Evolutionary conservation across 2,797 vertebrate species (phyloP).

Genomic region (Esox lucius): DNA sequence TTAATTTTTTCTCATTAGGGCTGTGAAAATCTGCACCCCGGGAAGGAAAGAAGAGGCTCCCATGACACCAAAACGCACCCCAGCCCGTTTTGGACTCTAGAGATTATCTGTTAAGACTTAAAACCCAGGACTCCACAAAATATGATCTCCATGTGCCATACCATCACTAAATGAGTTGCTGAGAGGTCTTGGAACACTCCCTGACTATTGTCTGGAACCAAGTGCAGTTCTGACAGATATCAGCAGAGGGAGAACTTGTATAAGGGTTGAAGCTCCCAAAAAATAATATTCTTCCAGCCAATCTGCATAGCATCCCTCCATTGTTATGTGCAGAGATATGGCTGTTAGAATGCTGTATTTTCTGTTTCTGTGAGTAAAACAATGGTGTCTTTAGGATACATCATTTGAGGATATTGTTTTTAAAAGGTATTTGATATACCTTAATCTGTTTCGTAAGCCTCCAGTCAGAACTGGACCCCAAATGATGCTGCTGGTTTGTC

Average conservation of each 20-base stretch:
- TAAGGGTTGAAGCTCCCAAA: slow-evolving; percentile 63
- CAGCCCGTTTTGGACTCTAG: slow-evolving; percentile 91
- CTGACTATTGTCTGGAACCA: slow-evolving; percentile 15
- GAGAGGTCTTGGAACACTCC: neutral
- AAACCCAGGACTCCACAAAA: slow-evolving; percentile 7
- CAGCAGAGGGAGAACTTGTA: slow-evolving; percentile 85
- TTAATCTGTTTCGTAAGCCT: neutral
- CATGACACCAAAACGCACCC: slow-evolving; percentile 89
- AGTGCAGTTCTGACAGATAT: slow-evolving; percentile 62
- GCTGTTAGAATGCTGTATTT: slow-evolving; percentile 28
- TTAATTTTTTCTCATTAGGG: slow-evolving; percentile 66
- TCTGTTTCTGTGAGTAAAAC: slow-evolving; percentile 15
- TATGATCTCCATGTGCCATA: neutral
- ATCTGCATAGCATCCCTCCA: slow-evolving; percentile 23
- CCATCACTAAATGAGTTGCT: neutral
- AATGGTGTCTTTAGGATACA: slow-evolving; percentile 25
- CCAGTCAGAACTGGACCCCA: slow-evolving; percentile 20
- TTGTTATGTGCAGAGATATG: slow-evolving; percentile 30
- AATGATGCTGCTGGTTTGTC: neutral
- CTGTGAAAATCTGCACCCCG: slow-evolving; percentile 91
- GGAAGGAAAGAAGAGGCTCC: slow-evolving; percentile 91
- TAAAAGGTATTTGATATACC: neutral
- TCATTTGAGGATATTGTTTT: slow-evolving; percentile 15
- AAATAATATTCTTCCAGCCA: slow-evolving; percentile 8
- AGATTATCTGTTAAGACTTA: neutral